phyloP scores from a whole-genome alignment of 64 coral and sea anemone genomes.

The Stichodactyla mertensii region DNA sequence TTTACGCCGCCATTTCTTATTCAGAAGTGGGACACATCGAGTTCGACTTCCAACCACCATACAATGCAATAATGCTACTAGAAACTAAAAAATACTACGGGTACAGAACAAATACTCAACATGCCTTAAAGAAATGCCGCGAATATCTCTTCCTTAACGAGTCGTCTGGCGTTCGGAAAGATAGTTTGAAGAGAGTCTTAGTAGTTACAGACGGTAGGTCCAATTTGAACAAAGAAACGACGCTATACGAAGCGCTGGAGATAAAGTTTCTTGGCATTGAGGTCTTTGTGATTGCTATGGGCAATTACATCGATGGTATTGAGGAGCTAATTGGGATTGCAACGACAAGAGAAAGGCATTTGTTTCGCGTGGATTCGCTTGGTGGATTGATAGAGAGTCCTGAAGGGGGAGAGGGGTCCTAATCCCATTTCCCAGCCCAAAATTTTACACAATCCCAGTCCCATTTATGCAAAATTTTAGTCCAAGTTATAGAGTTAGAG shows the following conservation, averaged over 20 bases:
- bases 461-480: too few species aligned
- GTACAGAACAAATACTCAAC: conserved; percentile 43
- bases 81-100: conserved; percentile 20
- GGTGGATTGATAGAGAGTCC: background rate
- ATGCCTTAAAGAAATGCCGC: conserved; percentile 31
- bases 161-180: conserved; percentile 24
- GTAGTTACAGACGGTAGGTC: conserved; percentile 29
- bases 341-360: background rate
- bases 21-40: conserved; percentile 27
- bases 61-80: conserved; percentile 2
- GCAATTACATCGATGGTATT: conserved; percentile 14
- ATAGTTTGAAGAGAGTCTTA: conserved; percentile 3
- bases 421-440: too few species aligned
- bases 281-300: conserved; percentile 42
- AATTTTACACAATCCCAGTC: too few species aligned
- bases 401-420: too few species aligned
- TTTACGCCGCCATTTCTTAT: conserved; percentile 39
- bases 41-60: conserved; percentile 28
- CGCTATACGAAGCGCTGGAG: background rate
- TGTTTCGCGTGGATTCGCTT: conserved; percentile 9
- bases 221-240: conserved; percentile 4
- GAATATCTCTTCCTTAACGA: conserved; percentile 33
- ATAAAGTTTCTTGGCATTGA: background rate
- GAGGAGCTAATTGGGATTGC: conserved; percentile 20
- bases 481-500: too few species aligned